phyloP scores from a whole-genome alignment of 2,888 invertebrate species.

The Sarcophaga caerulescens region DNA sequence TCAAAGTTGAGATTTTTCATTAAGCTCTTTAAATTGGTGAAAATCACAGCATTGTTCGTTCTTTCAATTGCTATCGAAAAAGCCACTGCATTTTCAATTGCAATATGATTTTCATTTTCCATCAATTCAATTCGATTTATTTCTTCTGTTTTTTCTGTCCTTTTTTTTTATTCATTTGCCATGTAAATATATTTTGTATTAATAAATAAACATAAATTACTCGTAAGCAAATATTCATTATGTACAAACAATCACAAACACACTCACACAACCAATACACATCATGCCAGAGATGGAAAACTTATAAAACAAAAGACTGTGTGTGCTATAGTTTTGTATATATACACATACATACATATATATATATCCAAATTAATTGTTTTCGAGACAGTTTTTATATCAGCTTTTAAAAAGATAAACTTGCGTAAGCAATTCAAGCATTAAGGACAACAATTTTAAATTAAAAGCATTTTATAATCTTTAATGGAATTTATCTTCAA shows the following conservation, averaged over 20 bases:
- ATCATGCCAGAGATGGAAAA: not conserved
- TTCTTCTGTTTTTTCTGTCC: not conserved
- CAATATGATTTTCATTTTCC: not conserved
- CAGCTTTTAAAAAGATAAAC: no score
- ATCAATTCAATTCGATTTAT: not conserved
- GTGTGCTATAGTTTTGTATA: no score
- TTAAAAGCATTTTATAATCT: slow-evolving; percentile 26
- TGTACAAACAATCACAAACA: not conserved
- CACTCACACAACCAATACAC: not conserved
- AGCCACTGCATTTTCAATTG: not conserved
- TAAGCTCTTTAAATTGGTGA: slow-evolving; percentile 42
- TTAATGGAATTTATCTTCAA: slow-evolving; percentile 2
- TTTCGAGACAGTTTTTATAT: not conserved
- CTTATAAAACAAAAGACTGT: no score
- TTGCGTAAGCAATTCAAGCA: no score
- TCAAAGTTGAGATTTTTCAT: slow-evolving; percentile 31
- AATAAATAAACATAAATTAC: slow-evolving; percentile 20
- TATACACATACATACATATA: no score
- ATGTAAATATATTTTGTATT: not conserved
- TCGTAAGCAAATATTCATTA: not conserved
- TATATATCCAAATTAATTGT: not conserved
- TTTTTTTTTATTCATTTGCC: no score
- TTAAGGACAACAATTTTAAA: not conserved
- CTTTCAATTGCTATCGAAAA: not conserved
- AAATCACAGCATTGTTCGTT: slow-evolving; percentile 15